These are phyloP conservation scores for Chelonus formosanus DNA, from an alignment of 2,888 invertebrate species.

Conservation along the genomic window DNA sequence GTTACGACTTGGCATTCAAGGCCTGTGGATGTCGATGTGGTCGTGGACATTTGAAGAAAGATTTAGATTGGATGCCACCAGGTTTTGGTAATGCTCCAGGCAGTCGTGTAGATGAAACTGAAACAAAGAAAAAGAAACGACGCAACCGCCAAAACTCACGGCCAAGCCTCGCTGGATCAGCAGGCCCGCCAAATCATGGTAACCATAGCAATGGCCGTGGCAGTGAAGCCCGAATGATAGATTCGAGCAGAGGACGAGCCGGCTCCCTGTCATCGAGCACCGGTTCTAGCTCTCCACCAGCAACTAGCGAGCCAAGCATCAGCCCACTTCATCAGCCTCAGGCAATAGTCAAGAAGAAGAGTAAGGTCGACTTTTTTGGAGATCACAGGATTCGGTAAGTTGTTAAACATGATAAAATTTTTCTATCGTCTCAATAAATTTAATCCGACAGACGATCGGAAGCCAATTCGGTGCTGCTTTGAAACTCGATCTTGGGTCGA, in stretches of 20 bases:
- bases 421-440: background rate
- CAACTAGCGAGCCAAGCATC: conserved; percentile 78
- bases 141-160: conserved; percentile 74
- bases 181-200: conserved; percentile 64
- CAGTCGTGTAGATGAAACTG: conserved; percentile 68
- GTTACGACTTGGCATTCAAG: conserved; percentile 94
- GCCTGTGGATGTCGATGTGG: conserved; percentile 95
- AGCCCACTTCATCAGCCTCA: conserved; percentile 75
- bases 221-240: conserved; percentile 56
- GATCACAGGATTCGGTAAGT: conserved; percentile 80
- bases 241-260: conserved; percentile 70
- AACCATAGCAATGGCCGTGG: conserved; percentile 57
- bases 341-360: conserved; percentile 74
- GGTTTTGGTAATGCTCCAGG: conserved; percentile 66
- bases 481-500: conserved; percentile 8
- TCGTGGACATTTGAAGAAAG: conserved; percentile 92
- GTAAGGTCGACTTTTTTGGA: conserved; percentile 80
- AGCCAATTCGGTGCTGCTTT: conserved; percentile 26
- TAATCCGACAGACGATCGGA: conserved; percentile 16
- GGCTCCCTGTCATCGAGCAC: conserved; percentile 81
- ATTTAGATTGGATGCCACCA: conserved; percentile 89
- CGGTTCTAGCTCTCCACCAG: conserved; percentile 84
- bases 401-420: background rate
- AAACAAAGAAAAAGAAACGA: conserved; percentile 73
- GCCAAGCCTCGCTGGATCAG: conserved; percentile 71